These are phyloP conservation scores for Bombus cullumanus DNA, from an alignment of 1,140 invertebrate species.

Conservation along the genomic window DNA sequence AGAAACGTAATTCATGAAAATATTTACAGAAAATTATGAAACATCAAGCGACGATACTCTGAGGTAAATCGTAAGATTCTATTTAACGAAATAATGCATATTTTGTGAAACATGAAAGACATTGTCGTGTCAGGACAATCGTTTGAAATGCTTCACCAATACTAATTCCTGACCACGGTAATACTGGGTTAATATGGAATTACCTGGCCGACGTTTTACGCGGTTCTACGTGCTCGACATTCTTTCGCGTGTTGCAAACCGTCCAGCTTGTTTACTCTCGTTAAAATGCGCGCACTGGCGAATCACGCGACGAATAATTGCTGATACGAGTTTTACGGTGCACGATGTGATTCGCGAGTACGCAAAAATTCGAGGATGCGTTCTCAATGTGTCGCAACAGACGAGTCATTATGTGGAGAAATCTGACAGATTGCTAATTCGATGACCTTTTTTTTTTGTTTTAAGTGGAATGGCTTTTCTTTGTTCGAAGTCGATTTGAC, in stretches of 20 bases:
- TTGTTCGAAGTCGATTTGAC: not conserved
- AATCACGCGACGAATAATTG: not conserved
- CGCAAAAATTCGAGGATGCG: slow-evolving; percentile 39
- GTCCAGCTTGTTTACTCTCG: slow-evolving; percentile 17
- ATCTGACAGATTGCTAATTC: not conserved
- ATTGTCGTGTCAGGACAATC: slow-evolving; percentile 10
- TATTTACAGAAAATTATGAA: not conserved
- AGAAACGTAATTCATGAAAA: not conserved
- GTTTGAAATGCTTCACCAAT: slow-evolving; percentile 25
- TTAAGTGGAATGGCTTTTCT: not conserved
- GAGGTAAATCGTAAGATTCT: not conserved
- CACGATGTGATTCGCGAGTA: not conserved
- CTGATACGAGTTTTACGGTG: slow-evolving; percentile 18
- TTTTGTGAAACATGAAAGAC: not conserved
- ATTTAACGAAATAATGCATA: not conserved
- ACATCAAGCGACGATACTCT: not conserved
- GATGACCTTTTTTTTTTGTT: not conserved
- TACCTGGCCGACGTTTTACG: slow-evolving; percentile 10
- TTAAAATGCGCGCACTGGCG: slow-evolving; percentile 16
- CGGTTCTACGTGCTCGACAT: slow-evolving; percentile 24
- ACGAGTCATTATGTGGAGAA: not conserved
- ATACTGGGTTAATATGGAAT: slow-evolving; percentile 52
- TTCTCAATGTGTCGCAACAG: slow-evolving; percentile 16
- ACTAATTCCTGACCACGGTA: not conserved
- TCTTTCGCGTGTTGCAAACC: slow-evolving; percentile 55